Conservation (phyloP, 1,140 invertebrate species). For the Periplaneta americana region DNA sequence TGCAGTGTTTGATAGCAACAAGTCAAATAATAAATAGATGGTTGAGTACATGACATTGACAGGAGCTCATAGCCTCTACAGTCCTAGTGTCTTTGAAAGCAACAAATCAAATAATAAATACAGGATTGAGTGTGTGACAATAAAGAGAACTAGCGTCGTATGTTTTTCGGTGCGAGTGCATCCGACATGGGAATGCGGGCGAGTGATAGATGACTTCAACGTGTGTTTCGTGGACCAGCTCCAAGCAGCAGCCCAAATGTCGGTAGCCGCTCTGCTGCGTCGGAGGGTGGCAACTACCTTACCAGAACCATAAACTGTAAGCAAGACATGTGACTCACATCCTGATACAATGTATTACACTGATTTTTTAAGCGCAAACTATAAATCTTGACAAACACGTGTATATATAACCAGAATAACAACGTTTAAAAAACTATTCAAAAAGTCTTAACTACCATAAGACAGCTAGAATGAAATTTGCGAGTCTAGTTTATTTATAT, state of each 20-base stretch:
- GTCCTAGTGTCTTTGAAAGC: too few relatives aligned
- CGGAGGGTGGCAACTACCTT: background rate
- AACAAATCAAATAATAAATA: too few relatives aligned
- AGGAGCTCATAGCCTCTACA: too few relatives aligned
- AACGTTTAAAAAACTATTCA: background rate
- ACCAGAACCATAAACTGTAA: background rate
- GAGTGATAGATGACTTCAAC: slow-evolving; percentile 7
- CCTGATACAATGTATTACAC: background rate
- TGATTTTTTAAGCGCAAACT: background rate
- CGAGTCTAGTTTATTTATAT: too few relatives aligned
- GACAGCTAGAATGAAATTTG: too few relatives aligned
- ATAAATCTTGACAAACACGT: background rate
- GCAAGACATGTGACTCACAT: background rate
- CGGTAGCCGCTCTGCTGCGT: background rate
- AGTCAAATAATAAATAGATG: too few relatives aligned
- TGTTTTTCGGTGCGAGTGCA: background rate
- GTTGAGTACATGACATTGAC: too few relatives aligned
- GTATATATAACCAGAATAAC: background rate
- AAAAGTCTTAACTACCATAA: too few relatives aligned
- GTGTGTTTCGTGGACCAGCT: slow-evolving; percentile 4
- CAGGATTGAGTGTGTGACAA: too few relatives aligned
- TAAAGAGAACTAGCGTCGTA: background rate
- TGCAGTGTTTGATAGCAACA: too few relatives aligned
- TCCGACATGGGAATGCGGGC: slow-evolving; percentile 1
- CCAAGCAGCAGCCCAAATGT: too few relatives aligned